Conservation (phyloP, 2,888 invertebrate species). For the Leuctra nigra region DNA sequence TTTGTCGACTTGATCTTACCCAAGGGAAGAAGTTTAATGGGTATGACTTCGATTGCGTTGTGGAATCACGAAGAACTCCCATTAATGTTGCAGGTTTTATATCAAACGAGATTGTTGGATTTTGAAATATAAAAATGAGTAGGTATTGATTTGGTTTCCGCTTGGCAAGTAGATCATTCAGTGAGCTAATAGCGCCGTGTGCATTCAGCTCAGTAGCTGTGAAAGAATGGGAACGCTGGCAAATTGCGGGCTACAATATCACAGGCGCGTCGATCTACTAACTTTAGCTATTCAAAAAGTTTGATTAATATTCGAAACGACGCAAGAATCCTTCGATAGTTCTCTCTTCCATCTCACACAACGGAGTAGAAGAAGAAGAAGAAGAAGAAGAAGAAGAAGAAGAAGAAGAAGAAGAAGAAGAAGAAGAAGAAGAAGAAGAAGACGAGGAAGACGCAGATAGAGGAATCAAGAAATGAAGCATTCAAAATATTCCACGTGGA, state of each 20-base stretch:
- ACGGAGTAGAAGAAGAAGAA: constrained; percentile 3
- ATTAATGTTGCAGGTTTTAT: no score
- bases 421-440: constrained; percentile 4
- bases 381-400: constrained; percentile 4
- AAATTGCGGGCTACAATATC: constrained; percentile 4
- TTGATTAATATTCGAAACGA: constrained; percentile 19
- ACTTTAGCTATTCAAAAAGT: constrained; percentile 17
- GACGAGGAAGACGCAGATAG: no score
- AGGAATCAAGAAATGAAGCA: constrained; percentile 18
- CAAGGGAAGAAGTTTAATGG: no score
- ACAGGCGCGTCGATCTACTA: neutral
- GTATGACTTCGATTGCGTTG: no score
- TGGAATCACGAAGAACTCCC: no score
- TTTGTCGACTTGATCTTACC: no score
- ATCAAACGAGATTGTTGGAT: no score
- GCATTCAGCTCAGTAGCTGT: neutral
- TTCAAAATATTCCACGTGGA: constrained; percentile 21
- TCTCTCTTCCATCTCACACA: neutral
- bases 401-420: constrained; percentile 3
- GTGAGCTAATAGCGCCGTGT: no score
- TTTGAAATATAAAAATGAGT: no score
- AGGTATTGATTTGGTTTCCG: no score
- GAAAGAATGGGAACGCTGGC: neutral
- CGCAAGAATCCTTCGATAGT: constrained; percentile 18
- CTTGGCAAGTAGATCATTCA: no score